These are phyloP conservation scores for Tipula vernalis DNA, from an alignment of 2,888 invertebrate genomes.

Conservation along the genomic window DNA sequence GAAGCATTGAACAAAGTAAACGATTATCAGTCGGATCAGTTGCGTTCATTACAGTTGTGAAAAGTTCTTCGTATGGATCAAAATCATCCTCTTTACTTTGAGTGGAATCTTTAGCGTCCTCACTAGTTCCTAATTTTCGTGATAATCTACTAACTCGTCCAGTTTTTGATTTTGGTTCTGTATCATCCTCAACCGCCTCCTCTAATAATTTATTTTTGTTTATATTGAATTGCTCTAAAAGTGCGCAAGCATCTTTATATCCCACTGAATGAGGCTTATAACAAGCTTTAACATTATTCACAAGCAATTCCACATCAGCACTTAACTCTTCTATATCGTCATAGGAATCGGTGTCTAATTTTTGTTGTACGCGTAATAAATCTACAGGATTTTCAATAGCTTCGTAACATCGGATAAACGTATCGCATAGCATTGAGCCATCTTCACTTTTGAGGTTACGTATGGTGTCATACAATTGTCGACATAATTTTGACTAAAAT, in stretches of 20 bases:
- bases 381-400: constrained; percentile 93
- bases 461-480: constrained; percentile 85
- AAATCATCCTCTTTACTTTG: constrained; percentile 62
- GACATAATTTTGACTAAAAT: constrained; percentile 66
- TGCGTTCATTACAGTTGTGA: constrained; percentile 76
- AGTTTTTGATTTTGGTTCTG: constrained; percentile 27
- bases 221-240: constrained; percentile 70
- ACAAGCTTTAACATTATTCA: constrained; percentile 90
- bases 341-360: constrained; percentile 93
- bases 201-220: constrained; percentile 32
- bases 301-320: constrained; percentile 78
- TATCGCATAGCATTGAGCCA: constrained; percentile 79
- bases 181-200: constrained; percentile 22
- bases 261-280: constrained; percentile 79
- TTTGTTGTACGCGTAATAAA: constrained; percentile 83
- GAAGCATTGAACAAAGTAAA: constrained; percentile 76
- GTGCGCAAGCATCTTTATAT: constrained; percentile 76
- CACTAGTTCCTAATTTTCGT: constrained; percentile 34
- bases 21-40: constrained; percentile 63
- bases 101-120: constrained; percentile 52
- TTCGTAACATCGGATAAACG: constrained; percentile 88
- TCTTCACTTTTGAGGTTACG: constrained; percentile 86
- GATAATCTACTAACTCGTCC: constrained; percentile 27
- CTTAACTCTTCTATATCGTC: constrained; percentile 85
- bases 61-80: constrained; percentile 75